Base-by-base conservation (phyloP, 2,113 vertebrate species). In the Notarius quadriscutis region DNA sequence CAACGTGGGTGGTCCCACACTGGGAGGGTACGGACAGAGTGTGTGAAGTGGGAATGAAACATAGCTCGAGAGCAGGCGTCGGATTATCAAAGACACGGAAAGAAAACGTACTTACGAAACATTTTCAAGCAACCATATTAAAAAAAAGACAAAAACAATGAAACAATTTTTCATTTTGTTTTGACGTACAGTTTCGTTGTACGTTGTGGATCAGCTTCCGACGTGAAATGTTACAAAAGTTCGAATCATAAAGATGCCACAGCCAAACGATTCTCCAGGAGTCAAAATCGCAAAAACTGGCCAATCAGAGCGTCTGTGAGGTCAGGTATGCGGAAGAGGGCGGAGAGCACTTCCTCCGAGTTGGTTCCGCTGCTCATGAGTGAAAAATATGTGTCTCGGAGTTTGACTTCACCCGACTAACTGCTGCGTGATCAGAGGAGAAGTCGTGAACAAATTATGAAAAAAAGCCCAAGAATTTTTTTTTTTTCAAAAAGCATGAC, bases 1-100 rank as follows among this genome's bases (percentile, higher is more conserved):
- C n/a, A 80, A 50, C 62, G 57, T 90, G 88, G 83, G 88, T 89
- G 88, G 94, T 95, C 94, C 94, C 92, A 41, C 41, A 41, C 41
- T 41, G 41, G 75, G 22, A 72, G 17, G 71, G 57, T 55, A 62
- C 18, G 11, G 55, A 58, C 1, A 17, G 41, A 27, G 41, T 20
- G 60, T 65, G 71, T 71, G 51, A 83, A 25, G 57, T 79, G 77
- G 58, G 74, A 84, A 55, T 67, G 65, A 81, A 65, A 58, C 10
- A 1, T 15, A 83, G 30, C 30, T 18, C 18, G 22, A 41, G 1
- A 41, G 30, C n/a, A 30, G 14, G 69, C 17, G 2, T 17, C 2
- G 10, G 20, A 25, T 25, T 50, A 22, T 41, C 41, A 3, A 72
- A 18, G 41, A 41, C 34, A 72, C 2, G 20, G 69, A 72, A 72